phyloP scores from a whole-genome alignment of 1,140 invertebrate species.

The Liolophura sinensis region DNA sequence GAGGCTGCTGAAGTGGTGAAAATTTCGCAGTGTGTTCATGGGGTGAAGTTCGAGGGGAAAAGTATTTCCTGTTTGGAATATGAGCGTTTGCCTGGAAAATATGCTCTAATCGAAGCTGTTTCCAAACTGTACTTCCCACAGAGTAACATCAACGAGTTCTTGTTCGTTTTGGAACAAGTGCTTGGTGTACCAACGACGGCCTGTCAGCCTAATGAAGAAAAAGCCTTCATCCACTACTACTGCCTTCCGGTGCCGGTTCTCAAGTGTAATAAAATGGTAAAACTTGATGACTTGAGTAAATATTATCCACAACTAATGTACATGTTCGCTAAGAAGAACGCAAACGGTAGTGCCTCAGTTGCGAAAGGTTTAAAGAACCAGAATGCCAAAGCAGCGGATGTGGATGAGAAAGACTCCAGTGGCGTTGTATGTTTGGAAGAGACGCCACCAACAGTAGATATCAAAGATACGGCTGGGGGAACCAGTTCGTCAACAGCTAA shows the following conservation, averaged over 20 bases:
- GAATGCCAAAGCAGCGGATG: too few relatives aligned
- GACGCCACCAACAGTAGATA: too few relatives aligned
- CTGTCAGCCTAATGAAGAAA: conserved; percentile 45
- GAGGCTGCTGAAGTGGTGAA: not conserved
- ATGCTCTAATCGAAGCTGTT: conserved; percentile 49
- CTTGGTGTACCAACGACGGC: conserved; percentile 40
- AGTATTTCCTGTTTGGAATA: conserved; percentile 49
- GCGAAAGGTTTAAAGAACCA: too few relatives aligned
- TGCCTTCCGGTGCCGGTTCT: conserved; percentile 45
- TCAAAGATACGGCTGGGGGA: too few relatives aligned
- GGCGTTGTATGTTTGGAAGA: too few relatives aligned
- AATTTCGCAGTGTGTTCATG: conserved; percentile 14
- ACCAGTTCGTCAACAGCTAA: too few relatives aligned
- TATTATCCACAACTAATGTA: conserved; percentile 50
- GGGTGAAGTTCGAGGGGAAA: conserved; percentile 44
- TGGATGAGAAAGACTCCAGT: too few relatives aligned
- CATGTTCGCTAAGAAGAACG: conserved; percentile 34
- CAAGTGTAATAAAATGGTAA: conserved; percentile 53
- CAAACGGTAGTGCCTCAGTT: conserved; percentile 8
- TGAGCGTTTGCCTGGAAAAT: conserved; percentile 23
- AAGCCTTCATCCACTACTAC: conserved; percentile 52
- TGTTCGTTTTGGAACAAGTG: conserved; percentile 46
- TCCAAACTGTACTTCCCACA: conserved; percentile 50
- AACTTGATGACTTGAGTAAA: conserved; percentile 40
- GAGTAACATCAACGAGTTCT: conserved; percentile 49